Percentiles rank a stretch among this genome's conserved stretches.
These are phyloP conservation scores for Urocyon cinereoargenteus DNA, from an alignment of 2,797 vertebrate genomes.

Conservation along the genomic window DNA sequence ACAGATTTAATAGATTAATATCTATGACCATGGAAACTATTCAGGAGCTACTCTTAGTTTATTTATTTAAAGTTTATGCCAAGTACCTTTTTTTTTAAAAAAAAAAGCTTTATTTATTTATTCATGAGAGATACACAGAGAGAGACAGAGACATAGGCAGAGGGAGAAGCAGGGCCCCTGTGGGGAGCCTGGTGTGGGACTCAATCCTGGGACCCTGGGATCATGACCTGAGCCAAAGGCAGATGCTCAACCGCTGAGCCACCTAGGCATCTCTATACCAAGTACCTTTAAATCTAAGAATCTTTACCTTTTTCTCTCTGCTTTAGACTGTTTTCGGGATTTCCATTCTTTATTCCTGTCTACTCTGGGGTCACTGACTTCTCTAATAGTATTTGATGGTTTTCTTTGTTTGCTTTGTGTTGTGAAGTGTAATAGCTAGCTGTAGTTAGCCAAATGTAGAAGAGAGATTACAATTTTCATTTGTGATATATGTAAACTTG, in stretches of 20 bases:
- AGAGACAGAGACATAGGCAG: too few species aligned
- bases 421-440: not conserved
- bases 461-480: constrained; percentile 16
- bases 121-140: too few species aligned
- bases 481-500: not conserved
- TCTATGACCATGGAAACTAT: not conserved
- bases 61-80: constrained; percentile 18
- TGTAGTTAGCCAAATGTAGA: not conserved
- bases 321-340: constrained; percentile 4
- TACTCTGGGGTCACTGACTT: not conserved
- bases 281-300: constrained; percentile 33
- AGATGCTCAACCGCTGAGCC: too few species aligned
- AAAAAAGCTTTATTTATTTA: too few species aligned
- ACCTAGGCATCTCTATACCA: not conserved
- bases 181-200: too few species aligned
- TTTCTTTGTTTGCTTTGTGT: constrained; percentile 6
- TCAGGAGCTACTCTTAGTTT: not conserved
- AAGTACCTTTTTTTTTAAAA: not conserved
- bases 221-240: too few species aligned
- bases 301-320: not conserved
- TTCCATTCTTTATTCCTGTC: constrained; percentile 3
- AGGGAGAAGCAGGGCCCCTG: too few species aligned
- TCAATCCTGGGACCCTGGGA: too few species aligned
- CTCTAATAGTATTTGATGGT: not conserved
- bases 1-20: not conserved